These are phyloP conservation scores for Acomys russatus DNA, from an alignment of 2,797 vertebrate genomes.

Conservation along the genomic window DNA sequence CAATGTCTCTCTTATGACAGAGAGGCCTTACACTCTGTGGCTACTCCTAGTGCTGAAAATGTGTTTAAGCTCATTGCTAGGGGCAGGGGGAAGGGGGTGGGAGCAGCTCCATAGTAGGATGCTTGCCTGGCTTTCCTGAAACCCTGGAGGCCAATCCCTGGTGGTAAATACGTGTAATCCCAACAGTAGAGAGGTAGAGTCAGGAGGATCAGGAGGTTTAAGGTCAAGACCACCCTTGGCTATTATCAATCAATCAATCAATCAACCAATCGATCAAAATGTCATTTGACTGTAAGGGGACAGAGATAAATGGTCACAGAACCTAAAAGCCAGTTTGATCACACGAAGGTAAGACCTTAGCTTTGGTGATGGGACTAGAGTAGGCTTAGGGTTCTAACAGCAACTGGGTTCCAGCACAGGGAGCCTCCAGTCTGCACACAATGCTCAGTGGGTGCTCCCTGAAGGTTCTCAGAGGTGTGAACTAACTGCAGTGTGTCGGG, in stretches of 20 bases:
- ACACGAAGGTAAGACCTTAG: background rate
- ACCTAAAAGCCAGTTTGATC: background rate
- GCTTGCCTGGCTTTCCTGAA: background rate
- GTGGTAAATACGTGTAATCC: background rate
- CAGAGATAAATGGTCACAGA: background rate
- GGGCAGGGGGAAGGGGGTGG: background rate
- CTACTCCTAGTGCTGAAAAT: background rate
- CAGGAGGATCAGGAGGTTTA: background rate
- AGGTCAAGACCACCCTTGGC: background rate
- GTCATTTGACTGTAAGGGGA: background rate
- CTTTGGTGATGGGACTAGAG: background rate
- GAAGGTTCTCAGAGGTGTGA: background rate
- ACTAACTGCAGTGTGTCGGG: too few species aligned
- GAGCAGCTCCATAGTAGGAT: background rate
- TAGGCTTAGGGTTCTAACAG: background rate
- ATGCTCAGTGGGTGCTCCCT: background rate
- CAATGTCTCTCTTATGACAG: fast-evolving
- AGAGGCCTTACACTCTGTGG: background rate
- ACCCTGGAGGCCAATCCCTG: background rate
- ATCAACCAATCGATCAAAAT: background rate
- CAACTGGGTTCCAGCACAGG: background rate
- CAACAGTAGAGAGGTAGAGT: background rate
- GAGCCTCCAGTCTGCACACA: fast-evolving
- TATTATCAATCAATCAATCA: background rate
- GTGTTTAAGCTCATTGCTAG: too few species aligned